Conservation (phyloP, 1,140 invertebrate species). For the Proctacanthus coquilletti region DNA sequence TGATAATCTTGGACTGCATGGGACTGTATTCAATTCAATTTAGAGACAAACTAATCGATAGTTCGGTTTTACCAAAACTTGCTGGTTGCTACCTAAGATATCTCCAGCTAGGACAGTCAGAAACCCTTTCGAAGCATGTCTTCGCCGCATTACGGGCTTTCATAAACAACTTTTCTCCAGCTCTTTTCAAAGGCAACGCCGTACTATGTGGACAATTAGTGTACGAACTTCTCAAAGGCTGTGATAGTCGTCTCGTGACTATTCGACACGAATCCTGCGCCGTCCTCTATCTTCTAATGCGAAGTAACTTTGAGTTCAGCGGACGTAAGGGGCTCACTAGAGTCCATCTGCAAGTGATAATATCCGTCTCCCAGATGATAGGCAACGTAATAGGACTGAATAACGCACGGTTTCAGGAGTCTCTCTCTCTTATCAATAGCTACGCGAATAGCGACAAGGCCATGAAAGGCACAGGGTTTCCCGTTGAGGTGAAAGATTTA, state of each 20-base stretch:
- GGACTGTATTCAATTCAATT: slow-evolving; percentile 74
- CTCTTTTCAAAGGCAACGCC: slow-evolving; percentile 71
- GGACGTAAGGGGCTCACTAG: slow-evolving; percentile 66
- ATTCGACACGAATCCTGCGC: slow-evolving; percentile 80
- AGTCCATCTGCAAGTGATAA: slow-evolving; percentile 77
- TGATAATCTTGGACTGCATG: slow-evolving; percentile 71
- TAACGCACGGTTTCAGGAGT: slow-evolving; percentile 81
- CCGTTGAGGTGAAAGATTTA: slow-evolving; percentile 78
- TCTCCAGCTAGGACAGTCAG: slow-evolving; percentile 77
- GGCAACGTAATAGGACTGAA: slow-evolving; percentile 75
- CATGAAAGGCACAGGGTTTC: slow-evolving; percentile 81
- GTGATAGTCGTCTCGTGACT: slow-evolving; percentile 60
- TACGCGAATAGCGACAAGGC: slow-evolving; percentile 84
- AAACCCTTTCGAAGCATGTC: slow-evolving; percentile 73
- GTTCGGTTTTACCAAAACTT: slow-evolving; percentile 58
- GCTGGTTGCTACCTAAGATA: slow-evolving; percentile 74
- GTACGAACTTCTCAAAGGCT: slow-evolving; percentile 62
- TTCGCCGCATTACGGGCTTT: slow-evolving; percentile 82
- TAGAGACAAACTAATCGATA: slow-evolving; percentile 50
- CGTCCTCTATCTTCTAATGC: slow-evolving; percentile 78
- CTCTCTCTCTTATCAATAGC: slow-evolving; percentile 79
- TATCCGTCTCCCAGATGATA: slow-evolving; percentile 81
- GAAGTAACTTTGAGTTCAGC: slow-evolving; percentile 83
- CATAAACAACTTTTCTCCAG: slow-evolving; percentile 75
- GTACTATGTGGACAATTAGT: slow-evolving; percentile 71